Evolutionary conservation across 1,140 invertebrate genomes (phyloP).

Genomic region (Drepana arcuata): DNA sequence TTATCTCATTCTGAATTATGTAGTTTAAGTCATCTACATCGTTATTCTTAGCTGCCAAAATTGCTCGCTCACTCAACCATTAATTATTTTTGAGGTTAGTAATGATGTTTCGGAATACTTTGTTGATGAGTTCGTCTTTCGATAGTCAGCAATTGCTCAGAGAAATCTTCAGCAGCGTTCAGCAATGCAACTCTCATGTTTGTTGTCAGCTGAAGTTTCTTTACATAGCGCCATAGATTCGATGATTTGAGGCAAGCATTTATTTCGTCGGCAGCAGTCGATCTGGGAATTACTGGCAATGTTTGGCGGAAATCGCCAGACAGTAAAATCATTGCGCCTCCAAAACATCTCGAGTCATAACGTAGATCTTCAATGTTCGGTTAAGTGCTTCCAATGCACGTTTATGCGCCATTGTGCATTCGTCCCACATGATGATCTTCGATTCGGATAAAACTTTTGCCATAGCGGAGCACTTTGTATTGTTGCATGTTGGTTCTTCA

Average conservation of each 20-base stretch:
- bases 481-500: slow-evolving; percentile 1
- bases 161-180: slow-evolving; percentile 25
- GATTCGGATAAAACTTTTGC: slow-evolving; percentile 2
- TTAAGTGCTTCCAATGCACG: slow-evolving; percentile 51
- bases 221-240: slow-evolving; percentile 44
- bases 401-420: slow-evolving; percentile 20
- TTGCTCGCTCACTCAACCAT: slow-evolving; percentile 19
- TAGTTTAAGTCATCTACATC: no score
- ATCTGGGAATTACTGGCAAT: slow-evolving; percentile 34
- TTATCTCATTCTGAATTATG: no score
- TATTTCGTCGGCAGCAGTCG: slow-evolving; percentile 55
- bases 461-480: slow-evolving; percentile 2
- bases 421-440: neutral
- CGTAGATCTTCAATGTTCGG: slow-evolving; percentile 22
- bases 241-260: slow-evolving; percentile 30
- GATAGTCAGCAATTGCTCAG: slow-evolving; percentile 23
- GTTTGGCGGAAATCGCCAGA: slow-evolving; percentile 14
- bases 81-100: slow-evolving; percentile 34
- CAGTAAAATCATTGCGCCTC: slow-evolving; percentile 13
- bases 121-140: slow-evolving; percentile 40
- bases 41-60: no score
- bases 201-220: slow-evolving; percentile 39
- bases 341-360: slow-evolving; percentile 22
- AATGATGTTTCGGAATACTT: slow-evolving; percentile 45
- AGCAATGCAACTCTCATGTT: slow-evolving; percentile 53